A percentile compares a stretch with the other conserved stretches of the same genome.
Evolutionary conservation across 2,888 invertebrate genomes (phyloP).

Genomic region (Noctua fimbriata): DNA sequence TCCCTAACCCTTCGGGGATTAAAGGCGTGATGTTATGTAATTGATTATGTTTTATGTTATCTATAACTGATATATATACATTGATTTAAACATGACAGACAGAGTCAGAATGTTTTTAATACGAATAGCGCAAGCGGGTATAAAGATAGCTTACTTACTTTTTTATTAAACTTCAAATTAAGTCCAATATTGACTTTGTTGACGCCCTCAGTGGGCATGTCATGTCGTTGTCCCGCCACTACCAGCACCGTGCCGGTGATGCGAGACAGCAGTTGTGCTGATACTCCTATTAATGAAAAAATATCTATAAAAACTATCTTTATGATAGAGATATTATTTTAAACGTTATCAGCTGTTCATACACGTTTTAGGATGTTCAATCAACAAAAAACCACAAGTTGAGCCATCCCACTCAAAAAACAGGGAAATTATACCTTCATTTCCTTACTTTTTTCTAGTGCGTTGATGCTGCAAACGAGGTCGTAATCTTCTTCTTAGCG

Average conservation of each 20-base stretch:
- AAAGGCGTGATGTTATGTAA: background rate
- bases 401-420: background rate
- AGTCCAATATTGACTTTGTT: constrained; percentile 95
- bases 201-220: constrained; percentile 84
- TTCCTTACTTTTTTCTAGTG: background rate
- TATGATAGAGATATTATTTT: background rate
- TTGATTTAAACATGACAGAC: background rate
- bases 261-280: constrained; percentile 93
- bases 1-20: background rate
- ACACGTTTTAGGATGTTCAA: background rate
- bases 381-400: background rate
- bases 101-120: background rate
- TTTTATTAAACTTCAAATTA: constrained; percentile 97
- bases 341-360: background rate
- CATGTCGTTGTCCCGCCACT: constrained; percentile 87
- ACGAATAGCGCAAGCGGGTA: background rate
- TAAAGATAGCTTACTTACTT: constrained; percentile 84
- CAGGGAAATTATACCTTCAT: background rate
- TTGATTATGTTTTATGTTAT: background rate
- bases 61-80: background rate
- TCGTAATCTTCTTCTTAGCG: background rate
- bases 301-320: background rate
- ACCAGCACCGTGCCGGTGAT: constrained; percentile 96
- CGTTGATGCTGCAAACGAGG: background rate
- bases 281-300: constrained; percentile 87